These are phyloP conservation scores for Acromyrmex echinatior DNA, from an alignment of 1,140 invertebrate genomes.

Conservation along the genomic window DNA sequence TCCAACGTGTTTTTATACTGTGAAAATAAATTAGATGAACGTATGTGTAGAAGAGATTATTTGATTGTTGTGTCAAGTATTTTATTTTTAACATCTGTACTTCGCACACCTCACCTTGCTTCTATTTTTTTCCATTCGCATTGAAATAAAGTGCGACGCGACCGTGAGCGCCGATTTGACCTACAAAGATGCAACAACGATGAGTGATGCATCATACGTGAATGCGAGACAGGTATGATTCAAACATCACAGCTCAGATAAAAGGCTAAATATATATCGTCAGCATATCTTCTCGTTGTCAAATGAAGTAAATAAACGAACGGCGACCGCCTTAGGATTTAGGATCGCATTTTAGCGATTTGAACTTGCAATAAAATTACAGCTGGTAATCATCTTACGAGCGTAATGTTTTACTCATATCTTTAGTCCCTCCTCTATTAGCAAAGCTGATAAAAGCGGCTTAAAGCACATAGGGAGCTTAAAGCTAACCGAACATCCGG, in stretches of 20 bases:
- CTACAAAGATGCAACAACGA: background rate
- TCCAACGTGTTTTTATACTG: background rate
- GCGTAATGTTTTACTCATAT: background rate
- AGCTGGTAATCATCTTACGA: background rate
- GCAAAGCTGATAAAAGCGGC: background rate
- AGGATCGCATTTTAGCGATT: background rate
- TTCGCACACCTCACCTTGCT: background rate
- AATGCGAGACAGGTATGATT: constrained; percentile 35
- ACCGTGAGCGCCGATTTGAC: constrained; percentile 28
- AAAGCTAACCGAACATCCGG: constrained; percentile 13
- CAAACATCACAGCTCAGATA: constrained; percentile 6
- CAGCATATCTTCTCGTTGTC: background rate
- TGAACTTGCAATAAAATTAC: background rate
- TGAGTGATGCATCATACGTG: background rate
- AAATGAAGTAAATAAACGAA: constrained; percentile 20
- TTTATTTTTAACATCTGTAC: background rate
- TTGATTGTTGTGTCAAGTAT: background rate
- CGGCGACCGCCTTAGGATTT: background rate
- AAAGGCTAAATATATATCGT: constrained; percentile 18
- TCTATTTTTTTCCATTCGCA: background rate
- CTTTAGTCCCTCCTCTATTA: background rate
- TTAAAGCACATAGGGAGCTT: background rate
- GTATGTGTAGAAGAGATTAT: background rate
- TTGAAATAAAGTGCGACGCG: background rate
- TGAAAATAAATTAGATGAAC: background rate